Percentiles rank a stretch among this genome's conserved stretches.
phyloP scores from a whole-genome alignment of 2,797 vertebrate species.

The Pygocentrus nattereri region DNA sequence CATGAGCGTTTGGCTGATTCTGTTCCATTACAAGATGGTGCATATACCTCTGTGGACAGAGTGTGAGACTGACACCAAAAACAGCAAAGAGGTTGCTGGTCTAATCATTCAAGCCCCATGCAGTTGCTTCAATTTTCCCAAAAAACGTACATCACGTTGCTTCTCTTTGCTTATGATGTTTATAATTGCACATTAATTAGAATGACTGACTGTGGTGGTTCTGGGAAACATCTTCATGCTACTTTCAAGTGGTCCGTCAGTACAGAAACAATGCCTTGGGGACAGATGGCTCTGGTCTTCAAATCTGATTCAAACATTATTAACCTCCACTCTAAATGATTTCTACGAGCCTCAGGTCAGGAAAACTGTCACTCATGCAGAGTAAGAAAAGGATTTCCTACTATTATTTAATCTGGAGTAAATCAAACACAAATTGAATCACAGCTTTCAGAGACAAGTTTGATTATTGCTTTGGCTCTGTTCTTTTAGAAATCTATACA shows the following conservation, averaged over 20 bases:
- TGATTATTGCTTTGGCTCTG: neutral
- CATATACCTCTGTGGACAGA: too few species aligned
- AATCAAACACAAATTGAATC: conserved; percentile 1
- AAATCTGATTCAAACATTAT: conserved; percentile 26
- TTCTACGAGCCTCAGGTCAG: conserved; percentile 2
- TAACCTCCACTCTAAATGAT: conserved; percentile 7
- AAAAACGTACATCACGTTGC: neutral
- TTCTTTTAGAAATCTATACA: neutral
- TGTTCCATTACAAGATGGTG: too few species aligned
- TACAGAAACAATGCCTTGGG: conserved; percentile 19
- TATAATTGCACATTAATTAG: conserved; percentile 1
- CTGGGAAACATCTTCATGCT: neutral
- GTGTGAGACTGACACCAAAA: neutral
- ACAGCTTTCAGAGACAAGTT: neutral
- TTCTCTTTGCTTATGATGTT: conserved; percentile 16
- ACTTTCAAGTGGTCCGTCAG: neutral
- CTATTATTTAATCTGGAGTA: conserved; percentile 1
- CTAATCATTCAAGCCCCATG: neutral
- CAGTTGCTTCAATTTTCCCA: neutral
- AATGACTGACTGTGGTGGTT: neutral
- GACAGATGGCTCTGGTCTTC: conserved; percentile 19
- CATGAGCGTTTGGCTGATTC: too few species aligned
- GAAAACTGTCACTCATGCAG: neutral
- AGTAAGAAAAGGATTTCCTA: neutral
- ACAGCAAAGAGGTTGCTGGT: neutral